phyloP scores from a whole-genome alignment of 1,140 invertebrate genomes.

The Marisa cornuarietis region DNA sequence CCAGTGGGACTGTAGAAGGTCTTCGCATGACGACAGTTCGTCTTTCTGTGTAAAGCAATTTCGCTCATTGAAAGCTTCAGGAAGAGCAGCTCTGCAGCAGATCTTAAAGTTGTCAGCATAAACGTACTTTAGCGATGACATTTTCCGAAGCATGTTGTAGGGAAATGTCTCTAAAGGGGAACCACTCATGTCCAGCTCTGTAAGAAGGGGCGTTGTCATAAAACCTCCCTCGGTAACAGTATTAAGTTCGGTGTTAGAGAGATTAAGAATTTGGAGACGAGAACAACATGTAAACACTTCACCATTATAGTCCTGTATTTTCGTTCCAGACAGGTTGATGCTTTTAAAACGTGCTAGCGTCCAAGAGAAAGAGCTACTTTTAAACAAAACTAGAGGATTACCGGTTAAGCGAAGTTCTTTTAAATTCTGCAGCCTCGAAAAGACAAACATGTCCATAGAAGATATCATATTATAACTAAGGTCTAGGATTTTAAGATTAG shows the following conservation, averaged over 20 bases:
- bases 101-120: slow-evolving; percentile 10
- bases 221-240: slow-evolving; percentile 9
- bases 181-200: slow-evolving; percentile 5
- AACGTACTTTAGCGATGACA: background rate
- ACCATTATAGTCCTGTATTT: background rate
- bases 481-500: background rate
- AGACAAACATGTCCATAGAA: background rate
- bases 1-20: slow-evolving; percentile 32
- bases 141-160: background rate
- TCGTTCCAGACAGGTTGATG: background rate
- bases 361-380: background rate
- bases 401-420: background rate
- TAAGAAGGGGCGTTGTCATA: background rate
- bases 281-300: background rate
- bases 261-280: background rate
- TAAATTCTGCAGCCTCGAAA: background rate
- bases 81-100: slow-evolving; percentile 6
- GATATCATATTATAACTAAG: slow-evolving; percentile 3
- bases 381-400: background rate
- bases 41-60: slow-evolving; percentile 22
- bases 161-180: background rate
- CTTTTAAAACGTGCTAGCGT: background rate
- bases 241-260: background rate
- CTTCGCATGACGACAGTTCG: slow-evolving; percentile 40
- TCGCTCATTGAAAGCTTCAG: slow-evolving; percentile 1